Conservation (phyloP, 2,888 invertebrate genomes). For the Hydrotaea cyrtoneurina region DNA sequence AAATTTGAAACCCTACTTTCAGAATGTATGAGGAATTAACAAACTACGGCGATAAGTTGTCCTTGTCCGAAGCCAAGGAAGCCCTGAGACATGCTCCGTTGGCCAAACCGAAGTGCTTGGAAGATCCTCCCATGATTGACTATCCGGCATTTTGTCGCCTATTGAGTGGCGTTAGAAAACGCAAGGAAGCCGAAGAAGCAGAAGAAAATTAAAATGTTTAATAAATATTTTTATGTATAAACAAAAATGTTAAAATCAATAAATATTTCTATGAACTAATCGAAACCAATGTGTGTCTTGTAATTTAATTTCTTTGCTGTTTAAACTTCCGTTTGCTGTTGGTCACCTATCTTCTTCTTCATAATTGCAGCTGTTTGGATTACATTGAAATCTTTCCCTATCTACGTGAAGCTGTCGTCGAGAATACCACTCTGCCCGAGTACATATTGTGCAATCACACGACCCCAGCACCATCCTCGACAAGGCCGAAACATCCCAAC, state of each 20-base stretch:
- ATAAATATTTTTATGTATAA: slow-evolving; percentile 31
- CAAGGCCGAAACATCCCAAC: slow-evolving; percentile 59
- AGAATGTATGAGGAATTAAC: slow-evolving; percentile 86
- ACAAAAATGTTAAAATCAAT: slow-evolving; percentile 4
- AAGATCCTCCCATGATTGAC: slow-evolving; percentile 84
- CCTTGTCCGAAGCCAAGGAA: slow-evolving; percentile 84
- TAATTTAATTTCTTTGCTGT: slow-evolving; percentile 10
- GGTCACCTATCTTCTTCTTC: slow-evolving; percentile 28
- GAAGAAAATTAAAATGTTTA: slow-evolving; percentile 39
- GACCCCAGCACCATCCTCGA: slow-evolving; percentile 33
- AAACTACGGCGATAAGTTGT: slow-evolving; percentile 85
- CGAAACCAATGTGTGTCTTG: slow-evolving; percentile 45
- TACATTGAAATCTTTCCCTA: slow-evolving; percentile 80
- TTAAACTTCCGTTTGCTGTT: slow-evolving; percentile 32
- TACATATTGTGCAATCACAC: slow-evolving; percentile 78
- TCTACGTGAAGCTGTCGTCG: slow-evolving; percentile 79
- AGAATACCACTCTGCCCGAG: slow-evolving; percentile 77
- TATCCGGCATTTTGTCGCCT: slow-evolving; percentile 85
- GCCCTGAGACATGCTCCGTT: slow-evolving; percentile 85
- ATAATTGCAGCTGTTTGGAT: slow-evolving; percentile 78
- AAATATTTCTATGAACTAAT: slow-evolving; percentile 25
- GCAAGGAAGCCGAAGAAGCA: slow-evolving; percentile 67
- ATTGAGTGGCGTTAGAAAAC: slow-evolving; percentile 83
- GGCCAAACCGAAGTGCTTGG: slow-evolving; percentile 81
- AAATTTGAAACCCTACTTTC: background rate